A percentile compares a stretch with the other conserved stretches of the same genome.
These are phyloP conservation scores for Glomeris maerens DNA, from an alignment of 1,140 invertebrate species.

Conservation along the genomic window DNA sequence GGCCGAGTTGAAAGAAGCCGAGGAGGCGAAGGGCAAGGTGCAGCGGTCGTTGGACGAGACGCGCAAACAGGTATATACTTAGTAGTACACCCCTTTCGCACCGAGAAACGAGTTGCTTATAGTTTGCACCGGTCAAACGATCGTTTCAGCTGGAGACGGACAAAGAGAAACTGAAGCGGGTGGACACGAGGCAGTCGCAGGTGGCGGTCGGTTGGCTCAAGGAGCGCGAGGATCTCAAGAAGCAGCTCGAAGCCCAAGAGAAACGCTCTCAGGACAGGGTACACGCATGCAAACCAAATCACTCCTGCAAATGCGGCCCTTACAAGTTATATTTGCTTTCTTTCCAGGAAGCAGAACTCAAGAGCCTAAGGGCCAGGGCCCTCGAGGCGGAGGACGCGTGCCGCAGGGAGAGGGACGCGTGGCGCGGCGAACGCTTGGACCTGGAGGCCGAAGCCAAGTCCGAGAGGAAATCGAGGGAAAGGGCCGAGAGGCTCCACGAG, in stretches of 20 bases:
- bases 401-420: constrained; percentile 37
- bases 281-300: no score
- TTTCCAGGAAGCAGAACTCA: no score
- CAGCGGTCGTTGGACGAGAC: constrained; percentile 4
- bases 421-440: constrained; percentile 43
- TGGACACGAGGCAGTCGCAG: constrained; percentile 42
- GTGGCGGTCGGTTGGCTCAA: constrained; percentile 20
- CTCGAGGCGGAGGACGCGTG: constrained; percentile 36
- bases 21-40: constrained; percentile 33
- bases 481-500: constrained; percentile 43
- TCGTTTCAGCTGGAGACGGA: constrained; percentile 40
- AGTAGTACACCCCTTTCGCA: background rate
- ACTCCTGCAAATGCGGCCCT: no score
- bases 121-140: background rate
- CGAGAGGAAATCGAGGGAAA: constrained; percentile 45
- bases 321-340: no score
- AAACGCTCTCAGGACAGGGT: no score
- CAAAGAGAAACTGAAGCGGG: constrained; percentile 37
- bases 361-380: constrained; percentile 3
- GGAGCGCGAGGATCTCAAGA: constrained; percentile 26
- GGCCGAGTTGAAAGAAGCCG: constrained; percentile 32
- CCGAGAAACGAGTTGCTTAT: background rate
- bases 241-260: constrained; percentile 32
- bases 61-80: constrained; percentile 37
- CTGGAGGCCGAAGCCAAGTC: constrained; percentile 47